Evolutionary conservation across 2,797 vertebrate species (phyloP).

Genomic region (Helostoma temminkii): DNA sequence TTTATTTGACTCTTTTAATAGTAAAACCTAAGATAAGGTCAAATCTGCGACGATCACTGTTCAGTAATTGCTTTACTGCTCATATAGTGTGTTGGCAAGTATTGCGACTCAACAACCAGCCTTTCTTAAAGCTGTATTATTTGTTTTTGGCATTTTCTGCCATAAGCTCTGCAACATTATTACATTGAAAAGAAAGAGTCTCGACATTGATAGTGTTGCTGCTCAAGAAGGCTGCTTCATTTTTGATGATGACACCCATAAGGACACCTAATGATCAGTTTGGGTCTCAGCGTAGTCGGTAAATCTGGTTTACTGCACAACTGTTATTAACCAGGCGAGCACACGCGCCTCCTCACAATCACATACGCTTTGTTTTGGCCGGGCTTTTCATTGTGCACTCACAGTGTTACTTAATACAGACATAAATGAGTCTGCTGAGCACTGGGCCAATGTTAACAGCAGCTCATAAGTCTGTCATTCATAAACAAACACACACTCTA

Average conservation of each 20-base stretch:
- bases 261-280: slow-evolving; percentile 8
- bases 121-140: background rate
- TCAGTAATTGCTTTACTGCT: background rate
- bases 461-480: slow-evolving; percentile 28
- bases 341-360: slow-evolving; percentile 9
- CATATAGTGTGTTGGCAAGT: background rate
- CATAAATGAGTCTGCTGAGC: slow-evolving; percentile 47
- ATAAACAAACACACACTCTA: slow-evolving; percentile 7
- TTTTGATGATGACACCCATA: slow-evolving; percentile 44
- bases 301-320: slow-evolving; percentile 56
- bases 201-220: background rate
- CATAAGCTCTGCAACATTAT: background rate
- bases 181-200: too few relatives aligned
- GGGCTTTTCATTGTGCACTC: slow-evolving; percentile 2
- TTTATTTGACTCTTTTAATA: background rate
- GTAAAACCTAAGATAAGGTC: background rate
- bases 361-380: slow-evolving; percentile 28
- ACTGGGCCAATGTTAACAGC: slow-evolving; percentile 26
- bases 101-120: background rate
- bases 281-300: slow-evolving; percentile 5
- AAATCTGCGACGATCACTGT: background rate
- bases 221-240: slow-evolving; percentile 14
- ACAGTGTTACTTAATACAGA: slow-evolving; percentile 48
- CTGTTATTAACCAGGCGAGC: slow-evolving; percentile 35
- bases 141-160: slow-evolving; percentile 4